Evolutionary conservation across 2,888 invertebrate genomes (phyloP).

Genomic region (Mesorhabditis spiculigera): DNA sequence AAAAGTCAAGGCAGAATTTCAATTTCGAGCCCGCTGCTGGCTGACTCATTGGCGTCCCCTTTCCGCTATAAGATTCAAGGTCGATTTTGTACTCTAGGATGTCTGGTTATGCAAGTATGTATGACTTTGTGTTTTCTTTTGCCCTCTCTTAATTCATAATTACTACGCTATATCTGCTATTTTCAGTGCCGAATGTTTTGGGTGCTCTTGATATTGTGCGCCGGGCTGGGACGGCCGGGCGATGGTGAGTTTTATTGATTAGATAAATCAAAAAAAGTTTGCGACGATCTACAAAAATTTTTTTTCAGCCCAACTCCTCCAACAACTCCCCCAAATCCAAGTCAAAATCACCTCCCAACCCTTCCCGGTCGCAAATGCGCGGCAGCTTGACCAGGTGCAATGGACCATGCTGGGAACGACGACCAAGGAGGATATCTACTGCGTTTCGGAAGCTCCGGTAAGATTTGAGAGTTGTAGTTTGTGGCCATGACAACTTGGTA

Average conservation of each 20-base stretch:
- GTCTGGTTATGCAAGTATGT: too few species aligned
- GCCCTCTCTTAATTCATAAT: too few species aligned
- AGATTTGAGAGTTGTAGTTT: background rate
- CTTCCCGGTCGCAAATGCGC: constrained; percentile 51
- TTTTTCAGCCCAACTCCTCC: constrained; percentile 26
- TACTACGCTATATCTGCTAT: too few species aligned
- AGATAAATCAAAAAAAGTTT: too few species aligned
- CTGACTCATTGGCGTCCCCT: too few species aligned
- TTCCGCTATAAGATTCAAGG: too few species aligned
- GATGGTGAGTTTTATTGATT: background rate
- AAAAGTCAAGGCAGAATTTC: too few species aligned
- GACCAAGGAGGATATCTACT: constrained; percentile 39
- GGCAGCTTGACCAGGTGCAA: constrained; percentile 49
- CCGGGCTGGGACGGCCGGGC: background rate
- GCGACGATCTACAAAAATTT: background rate
- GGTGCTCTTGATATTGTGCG: background rate
- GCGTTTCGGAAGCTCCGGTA: constrained; percentile 15
- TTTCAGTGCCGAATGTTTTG: background rate
- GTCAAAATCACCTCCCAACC: constrained; percentile 55
- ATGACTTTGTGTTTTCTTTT: too few species aligned
- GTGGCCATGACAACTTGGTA: background rate
- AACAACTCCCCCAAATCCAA: constrained; percentile 31
- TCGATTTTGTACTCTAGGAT: too few species aligned
- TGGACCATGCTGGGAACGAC: constrained; percentile 54
- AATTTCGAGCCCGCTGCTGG: too few species aligned